A percentile compares a stretch with the other conserved stretches of the same genome.
Evolutionary conservation across 2,113 vertebrate genomes (phyloP).

Genomic region (Saguinus midas): DNA sequence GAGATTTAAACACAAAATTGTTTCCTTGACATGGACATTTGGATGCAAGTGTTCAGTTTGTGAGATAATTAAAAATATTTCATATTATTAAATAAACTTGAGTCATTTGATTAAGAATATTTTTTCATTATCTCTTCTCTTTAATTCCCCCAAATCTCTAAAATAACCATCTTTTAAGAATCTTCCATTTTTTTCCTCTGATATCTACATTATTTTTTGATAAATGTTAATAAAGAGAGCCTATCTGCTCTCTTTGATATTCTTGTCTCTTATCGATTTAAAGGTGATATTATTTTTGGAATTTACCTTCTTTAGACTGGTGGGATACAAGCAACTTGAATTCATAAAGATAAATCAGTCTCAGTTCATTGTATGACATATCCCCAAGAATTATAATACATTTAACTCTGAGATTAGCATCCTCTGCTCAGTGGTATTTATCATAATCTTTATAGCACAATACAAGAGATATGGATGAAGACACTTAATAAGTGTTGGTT

Average conservation of each 20-base stretch:
- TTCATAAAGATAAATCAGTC: neutral
- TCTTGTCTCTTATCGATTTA: neutral
- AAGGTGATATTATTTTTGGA: neutral
- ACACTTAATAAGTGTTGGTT: neutral
- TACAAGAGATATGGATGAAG: neutral
- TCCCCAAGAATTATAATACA: neutral
- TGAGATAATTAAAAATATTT: neutral
- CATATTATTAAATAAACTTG: neutral
- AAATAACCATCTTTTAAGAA: neutral
- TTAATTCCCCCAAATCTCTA: neutral
- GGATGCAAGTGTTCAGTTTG: neutral
- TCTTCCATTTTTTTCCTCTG: neutral
- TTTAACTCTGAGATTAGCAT: neutral
- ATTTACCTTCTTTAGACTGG: neutral
- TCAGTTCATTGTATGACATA: neutral
- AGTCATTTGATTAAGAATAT: neutral
- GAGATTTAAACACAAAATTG: slow-evolving; percentile 12
- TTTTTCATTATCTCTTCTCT: neutral
- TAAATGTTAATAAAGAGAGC: neutral
- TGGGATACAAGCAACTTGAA: neutral
- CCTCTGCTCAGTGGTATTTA: neutral
- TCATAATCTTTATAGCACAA: neutral
- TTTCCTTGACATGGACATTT: neutral
- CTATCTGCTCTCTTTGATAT: neutral
- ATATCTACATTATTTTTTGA: neutral